Conservation (phyloP, 1,140 invertebrate genomes). For the Calephelis nemesis region DNA sequence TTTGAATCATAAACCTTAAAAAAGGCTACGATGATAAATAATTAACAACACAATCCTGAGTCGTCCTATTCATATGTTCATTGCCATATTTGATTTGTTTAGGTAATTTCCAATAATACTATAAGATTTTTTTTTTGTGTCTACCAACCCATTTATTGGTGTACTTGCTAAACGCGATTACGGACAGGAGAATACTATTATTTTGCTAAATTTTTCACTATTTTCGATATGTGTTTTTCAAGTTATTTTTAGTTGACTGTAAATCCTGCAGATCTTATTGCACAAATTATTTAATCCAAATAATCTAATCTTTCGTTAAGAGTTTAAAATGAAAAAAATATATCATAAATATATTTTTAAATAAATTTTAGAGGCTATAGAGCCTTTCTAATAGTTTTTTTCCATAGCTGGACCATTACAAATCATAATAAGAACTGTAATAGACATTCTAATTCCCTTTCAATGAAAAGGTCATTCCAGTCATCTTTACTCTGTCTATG, state of each 20-base stretch:
- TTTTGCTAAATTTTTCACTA: conserved; percentile 33
- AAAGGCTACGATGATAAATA: conserved; percentile 36
- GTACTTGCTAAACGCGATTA: conserved; percentile 36
- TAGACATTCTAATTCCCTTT: conserved; percentile 35
- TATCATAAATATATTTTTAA: conserved; percentile 47
- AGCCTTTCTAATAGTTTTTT: conserved; percentile 37
- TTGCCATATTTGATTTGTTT: conserved; percentile 30
- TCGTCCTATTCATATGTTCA: conserved; percentile 38
- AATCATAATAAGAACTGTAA: conserved; percentile 44
- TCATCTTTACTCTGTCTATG: conserved; percentile 30
- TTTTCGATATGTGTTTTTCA: conserved; percentile 29
- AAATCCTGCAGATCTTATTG: conserved; percentile 35
- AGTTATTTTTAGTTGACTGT: conserved; percentile 35
- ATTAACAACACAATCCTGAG: conserved; percentile 36
- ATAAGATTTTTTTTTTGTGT: conserved; percentile 40
- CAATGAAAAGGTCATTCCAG: conserved; percentile 36
- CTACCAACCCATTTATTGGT: conserved; percentile 37
- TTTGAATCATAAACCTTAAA: conserved; percentile 41
- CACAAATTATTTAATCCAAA: conserved; percentile 42
- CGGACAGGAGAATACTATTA: conserved; percentile 40
- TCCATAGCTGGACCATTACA: conserved; percentile 48
- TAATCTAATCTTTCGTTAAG: conserved; percentile 53
- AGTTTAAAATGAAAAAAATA: conserved; percentile 56
- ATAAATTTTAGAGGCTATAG: conserved; percentile 27
- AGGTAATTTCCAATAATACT: conserved; percentile 36